Evolutionary conservation across 2,888 invertebrate genomes (phyloP).

Genomic region (Torymus auratus): DNA sequence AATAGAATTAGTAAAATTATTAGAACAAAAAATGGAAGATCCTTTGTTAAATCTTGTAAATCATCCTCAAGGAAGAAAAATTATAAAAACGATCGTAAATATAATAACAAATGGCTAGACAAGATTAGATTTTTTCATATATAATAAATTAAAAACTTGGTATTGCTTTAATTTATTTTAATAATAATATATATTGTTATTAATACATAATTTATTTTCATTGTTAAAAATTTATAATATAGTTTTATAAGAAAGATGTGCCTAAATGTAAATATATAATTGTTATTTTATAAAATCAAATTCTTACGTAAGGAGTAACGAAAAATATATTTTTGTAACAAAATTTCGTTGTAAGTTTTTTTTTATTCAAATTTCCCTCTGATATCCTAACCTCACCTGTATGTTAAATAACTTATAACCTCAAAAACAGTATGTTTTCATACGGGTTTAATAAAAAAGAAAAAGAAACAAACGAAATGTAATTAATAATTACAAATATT

Average conservation of each 20-base stretch:
- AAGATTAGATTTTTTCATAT: not conserved
- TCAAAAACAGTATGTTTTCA: no score
- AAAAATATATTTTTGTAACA: constrained; percentile 36
- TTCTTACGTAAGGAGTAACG: constrained; percentile 18
- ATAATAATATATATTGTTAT: not conserved
- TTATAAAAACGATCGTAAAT: constrained; percentile 86
- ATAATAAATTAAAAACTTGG: not conserved
- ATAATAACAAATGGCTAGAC: constrained; percentile 47
- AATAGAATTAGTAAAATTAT: constrained; percentile 84
- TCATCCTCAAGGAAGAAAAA: constrained; percentile 85
- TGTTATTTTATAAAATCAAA: constrained; percentile 15
- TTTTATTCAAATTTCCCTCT: no score
- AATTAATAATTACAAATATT: no score
- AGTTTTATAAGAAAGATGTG: constrained; percentile 18
- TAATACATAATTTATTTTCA: constrained; percentile 30
- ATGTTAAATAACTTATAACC: no score
- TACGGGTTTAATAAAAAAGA: no score
- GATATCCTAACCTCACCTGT: no score
- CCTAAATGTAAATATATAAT: constrained; percentile 33
- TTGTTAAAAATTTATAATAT: constrained; percentile 28
- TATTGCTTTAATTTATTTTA: constrained; percentile 32
- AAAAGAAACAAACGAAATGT: no score
- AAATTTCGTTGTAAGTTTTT: not conserved
- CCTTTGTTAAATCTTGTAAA: constrained; percentile 86
- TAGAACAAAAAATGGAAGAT: constrained; percentile 91